A percentile compares a stretch with the other conserved stretches of the same genome.
phyloP scores from a whole-genome alignment of 1,140 invertebrate species.

The Drosophila varians region DNA sequence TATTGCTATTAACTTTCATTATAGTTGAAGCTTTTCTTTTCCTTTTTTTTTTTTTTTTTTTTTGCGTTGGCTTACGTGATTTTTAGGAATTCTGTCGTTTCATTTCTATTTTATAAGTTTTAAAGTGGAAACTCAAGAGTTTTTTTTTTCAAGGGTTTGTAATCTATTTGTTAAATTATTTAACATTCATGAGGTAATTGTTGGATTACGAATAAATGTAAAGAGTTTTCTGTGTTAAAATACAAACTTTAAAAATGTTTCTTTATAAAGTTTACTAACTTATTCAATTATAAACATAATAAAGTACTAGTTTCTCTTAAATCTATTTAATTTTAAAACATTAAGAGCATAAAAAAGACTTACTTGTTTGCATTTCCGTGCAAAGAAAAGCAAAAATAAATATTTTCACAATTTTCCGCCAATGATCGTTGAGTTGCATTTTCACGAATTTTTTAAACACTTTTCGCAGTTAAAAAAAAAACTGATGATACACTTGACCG shows the following conservation, averaged over 20 bases:
- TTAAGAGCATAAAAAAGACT: conserved; percentile 15
- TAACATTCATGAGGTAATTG: not conserved
- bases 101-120: not conserved
- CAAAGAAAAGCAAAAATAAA: conserved; percentile 74
- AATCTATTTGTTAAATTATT: not conserved
- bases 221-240: too few relatives aligned
- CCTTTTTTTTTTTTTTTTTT: too few relatives aligned
- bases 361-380: conserved; percentile 81
- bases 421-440: conserved; percentile 71
- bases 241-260: too few relatives aligned
- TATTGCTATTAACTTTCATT: not conserved
- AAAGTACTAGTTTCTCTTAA: too few relatives aligned
- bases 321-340: too few relatives aligned
- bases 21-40: not conserved
- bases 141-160: not conserved
- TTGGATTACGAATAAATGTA: not conserved
- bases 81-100: not conserved
- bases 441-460: not conserved
- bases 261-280: too few relatives aligned
- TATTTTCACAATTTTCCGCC: conserved; percentile 61
- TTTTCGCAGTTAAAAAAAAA: conserved; percentile 11
- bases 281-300: too few relatives aligned
- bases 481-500: not conserved
- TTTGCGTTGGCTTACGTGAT: not conserved
- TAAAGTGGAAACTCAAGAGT: not conserved